Evolutionary conservation across 2,888 invertebrate genomes (phyloP).

Genomic region (Clistopyga incitator): DNA sequence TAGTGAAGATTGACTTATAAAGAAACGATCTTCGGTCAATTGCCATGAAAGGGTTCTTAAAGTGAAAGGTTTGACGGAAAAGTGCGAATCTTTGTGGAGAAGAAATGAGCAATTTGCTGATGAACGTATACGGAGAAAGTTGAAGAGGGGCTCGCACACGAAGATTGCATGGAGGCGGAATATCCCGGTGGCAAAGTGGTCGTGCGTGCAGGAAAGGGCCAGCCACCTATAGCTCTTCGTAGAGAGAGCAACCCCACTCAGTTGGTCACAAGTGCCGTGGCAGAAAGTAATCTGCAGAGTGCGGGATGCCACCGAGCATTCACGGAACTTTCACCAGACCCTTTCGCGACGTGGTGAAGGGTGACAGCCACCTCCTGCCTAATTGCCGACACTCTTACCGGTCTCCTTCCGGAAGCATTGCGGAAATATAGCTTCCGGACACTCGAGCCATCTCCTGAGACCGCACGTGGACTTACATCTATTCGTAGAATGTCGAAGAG

Average conservation of each 20-base stretch:
- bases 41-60: neutral
- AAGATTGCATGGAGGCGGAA: constrained; percentile 17
- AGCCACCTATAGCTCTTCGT: constrained; percentile 12
- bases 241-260: constrained; percentile 23
- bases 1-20: neutral
- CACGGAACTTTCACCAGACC: constrained; percentile 37
- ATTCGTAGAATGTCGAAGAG: neutral
- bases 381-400: constrained; percentile 76
- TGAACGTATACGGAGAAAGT: neutral
- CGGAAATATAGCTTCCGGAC: constrained; percentile 77
- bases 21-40: neutral
- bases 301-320: constrained; percentile 19
- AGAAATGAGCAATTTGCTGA: neutral
- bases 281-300: constrained; percentile 49
- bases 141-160: constrained; percentile 15
- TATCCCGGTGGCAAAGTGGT: constrained; percentile 31
- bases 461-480: constrained; percentile 26
- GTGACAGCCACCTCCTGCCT: constrained; percentile 79
- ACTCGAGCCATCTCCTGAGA: constrained; percentile 67
- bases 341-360: constrained; percentile 71
- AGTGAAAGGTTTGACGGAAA: neutral
- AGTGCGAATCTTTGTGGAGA: constrained; percentile 2
- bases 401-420: constrained; percentile 73
- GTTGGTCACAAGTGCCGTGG: constrained; percentile 43
- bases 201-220: constrained; percentile 42